Percentiles rank a stretch among this genome's conserved stretches.
phyloP scores from a whole-genome alignment of 2,113 vertebrate species.

The Nesogale talazaci region DNA sequence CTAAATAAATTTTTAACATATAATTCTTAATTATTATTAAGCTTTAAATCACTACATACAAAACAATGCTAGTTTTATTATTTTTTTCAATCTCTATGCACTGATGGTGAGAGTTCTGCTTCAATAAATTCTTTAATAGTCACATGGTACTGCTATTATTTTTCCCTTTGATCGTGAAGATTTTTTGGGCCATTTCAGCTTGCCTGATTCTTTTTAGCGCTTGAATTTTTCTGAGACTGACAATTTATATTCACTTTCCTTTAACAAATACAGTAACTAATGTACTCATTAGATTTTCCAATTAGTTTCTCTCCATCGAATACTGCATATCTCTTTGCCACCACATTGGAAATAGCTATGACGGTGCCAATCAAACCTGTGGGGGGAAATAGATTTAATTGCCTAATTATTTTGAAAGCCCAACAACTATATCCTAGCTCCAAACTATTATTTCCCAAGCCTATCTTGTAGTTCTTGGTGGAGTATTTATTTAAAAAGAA shows the following conservation, averaged over 20 bases:
- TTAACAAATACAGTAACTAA: background rate
- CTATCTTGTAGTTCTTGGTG: background rate
- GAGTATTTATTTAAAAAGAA: background rate
- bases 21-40: background rate
- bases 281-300: background rate
- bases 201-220: background rate
- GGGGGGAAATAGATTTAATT: background rate
- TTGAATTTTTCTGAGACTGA: background rate
- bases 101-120: background rate
- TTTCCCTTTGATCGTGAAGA: background rate
- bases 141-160: background rate
- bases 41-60: background rate
- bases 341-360: background rate
- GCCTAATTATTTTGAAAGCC: background rate
- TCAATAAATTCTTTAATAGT: background rate
- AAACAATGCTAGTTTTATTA: background rate
- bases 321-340: background rate
- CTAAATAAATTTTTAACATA: background rate
- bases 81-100: background rate
- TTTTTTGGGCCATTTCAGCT: slow-evolving; percentile 17
- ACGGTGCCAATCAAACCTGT: background rate
- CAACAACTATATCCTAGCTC: background rate
- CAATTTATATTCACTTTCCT: background rate
- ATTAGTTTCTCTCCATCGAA: background rate
- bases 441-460: background rate